Evolutionary conservation across 2,888 invertebrate genomes (phyloP).

Genomic region (Chymomyza amoena): DNA sequence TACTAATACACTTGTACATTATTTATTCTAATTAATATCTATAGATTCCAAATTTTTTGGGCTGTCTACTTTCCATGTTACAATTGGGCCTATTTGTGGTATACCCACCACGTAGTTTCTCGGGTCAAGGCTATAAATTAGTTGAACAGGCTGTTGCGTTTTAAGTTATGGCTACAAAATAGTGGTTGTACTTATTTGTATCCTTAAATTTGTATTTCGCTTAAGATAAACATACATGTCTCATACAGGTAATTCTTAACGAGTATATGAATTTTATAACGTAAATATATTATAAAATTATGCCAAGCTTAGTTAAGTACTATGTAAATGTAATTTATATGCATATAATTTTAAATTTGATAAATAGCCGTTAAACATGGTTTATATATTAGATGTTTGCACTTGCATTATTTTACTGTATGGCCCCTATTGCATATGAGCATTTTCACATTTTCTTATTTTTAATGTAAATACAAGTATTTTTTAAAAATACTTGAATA

Average conservation of each 20-base stretch:
- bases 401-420: neutral
- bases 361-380: neutral
- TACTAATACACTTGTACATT: neutral
- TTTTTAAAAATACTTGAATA: too few species aligned
- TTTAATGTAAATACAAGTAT: too few species aligned
- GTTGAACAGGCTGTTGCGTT: constrained; percentile 73
- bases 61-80: constrained; percentile 85
- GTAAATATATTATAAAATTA: constrained; percentile 6
- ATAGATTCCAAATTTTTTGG: constrained; percentile 89
- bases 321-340: constrained; percentile 36
- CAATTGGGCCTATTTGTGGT: constrained; percentile 86
- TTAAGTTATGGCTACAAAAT: constrained; percentile 17
- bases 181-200: constrained; percentile 34
- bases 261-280: constrained; percentile 37
- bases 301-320: constrained; percentile 43
- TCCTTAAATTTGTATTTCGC: constrained; percentile 45
- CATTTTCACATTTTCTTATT: too few species aligned
- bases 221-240: constrained; percentile 29
- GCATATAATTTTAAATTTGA: constrained; percentile 21
- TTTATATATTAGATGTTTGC: neutral
- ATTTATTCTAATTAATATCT: constrained; percentile 26
- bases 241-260: constrained; percentile 44
- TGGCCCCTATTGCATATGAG: constrained; percentile 34
- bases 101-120: constrained; percentile 81
- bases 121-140: constrained; percentile 76